Evolutionary conservation across 2,888 invertebrate genomes (phyloP).

Genomic region (Acanthosepion lycidas): DNA sequence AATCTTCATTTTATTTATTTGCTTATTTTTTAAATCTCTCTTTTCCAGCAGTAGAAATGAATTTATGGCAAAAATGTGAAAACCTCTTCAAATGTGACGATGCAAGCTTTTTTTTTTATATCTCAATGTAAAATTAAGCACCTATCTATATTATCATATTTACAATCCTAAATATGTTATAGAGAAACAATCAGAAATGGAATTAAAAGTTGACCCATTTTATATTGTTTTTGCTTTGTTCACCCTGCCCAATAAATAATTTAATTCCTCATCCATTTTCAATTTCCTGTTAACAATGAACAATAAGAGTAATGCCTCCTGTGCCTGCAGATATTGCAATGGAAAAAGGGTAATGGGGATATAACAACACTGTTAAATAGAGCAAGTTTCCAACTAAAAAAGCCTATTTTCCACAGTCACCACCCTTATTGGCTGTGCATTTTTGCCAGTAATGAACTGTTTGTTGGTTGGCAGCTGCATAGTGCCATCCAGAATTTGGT

Average conservation of each 20-base stretch:
- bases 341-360: no score
- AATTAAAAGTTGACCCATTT: neutral
- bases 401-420: no score
- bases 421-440: no score
- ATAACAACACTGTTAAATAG: no score
- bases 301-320: neutral
- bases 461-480: no score
- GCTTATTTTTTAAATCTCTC: neutral
- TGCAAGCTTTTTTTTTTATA: neutral
- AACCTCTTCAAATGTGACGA: neutral
- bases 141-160: neutral
- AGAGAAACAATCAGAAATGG: neutral
- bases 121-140: neutral
- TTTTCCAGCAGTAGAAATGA: neutral
- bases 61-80: neutral
- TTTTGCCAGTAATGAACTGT: no score
- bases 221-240: neutral
- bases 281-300: neutral
- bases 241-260: no score
- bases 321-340: no score
- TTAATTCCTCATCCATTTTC: neutral
- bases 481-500: no score
- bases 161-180: neutral
- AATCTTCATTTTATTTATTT: no score
- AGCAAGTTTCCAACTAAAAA: no score